phyloP scores from a whole-genome alignment of 2,113 vertebrate genomes.

The Bubo blakistoni region DNA sequence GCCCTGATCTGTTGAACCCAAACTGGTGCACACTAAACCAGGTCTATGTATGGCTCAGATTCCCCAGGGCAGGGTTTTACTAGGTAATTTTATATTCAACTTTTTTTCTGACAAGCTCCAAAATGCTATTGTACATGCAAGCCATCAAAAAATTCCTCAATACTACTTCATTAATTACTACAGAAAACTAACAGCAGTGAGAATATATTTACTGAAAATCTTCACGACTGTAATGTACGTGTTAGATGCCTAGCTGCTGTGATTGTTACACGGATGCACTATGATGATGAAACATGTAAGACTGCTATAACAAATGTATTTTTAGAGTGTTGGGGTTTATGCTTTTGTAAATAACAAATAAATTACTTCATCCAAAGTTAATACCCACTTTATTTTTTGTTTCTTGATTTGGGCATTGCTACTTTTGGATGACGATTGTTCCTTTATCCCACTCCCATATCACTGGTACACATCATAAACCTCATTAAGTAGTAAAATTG shows the following conservation, averaged over 20 bases:
- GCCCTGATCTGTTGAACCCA: background rate
- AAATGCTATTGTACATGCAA: background rate
- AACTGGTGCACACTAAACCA: background rate
- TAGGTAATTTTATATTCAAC: background rate
- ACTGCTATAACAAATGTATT: background rate
- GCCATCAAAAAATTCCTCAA: background rate
- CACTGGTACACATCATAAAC: background rate
- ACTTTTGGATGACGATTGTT: background rate
- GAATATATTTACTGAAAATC: background rate
- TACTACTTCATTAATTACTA: background rate
- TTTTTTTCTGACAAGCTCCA: background rate
- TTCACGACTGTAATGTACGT: background rate
- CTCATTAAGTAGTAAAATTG: background rate
- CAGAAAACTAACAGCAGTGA: background rate
- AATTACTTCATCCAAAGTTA: background rate
- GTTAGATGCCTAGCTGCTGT: background rate
- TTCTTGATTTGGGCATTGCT: background rate
- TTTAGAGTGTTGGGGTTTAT: background rate
- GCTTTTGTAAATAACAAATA: background rate
- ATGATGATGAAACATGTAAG: background rate
- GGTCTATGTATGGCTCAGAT: background rate
- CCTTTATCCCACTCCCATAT: background rate
- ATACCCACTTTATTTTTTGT: background rate
- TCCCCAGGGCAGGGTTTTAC: background rate
- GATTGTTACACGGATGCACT: background rate